Evolutionary conservation across 2,797 vertebrate genomes (phyloP).

Genomic region (Muscicapa striata): DNA sequence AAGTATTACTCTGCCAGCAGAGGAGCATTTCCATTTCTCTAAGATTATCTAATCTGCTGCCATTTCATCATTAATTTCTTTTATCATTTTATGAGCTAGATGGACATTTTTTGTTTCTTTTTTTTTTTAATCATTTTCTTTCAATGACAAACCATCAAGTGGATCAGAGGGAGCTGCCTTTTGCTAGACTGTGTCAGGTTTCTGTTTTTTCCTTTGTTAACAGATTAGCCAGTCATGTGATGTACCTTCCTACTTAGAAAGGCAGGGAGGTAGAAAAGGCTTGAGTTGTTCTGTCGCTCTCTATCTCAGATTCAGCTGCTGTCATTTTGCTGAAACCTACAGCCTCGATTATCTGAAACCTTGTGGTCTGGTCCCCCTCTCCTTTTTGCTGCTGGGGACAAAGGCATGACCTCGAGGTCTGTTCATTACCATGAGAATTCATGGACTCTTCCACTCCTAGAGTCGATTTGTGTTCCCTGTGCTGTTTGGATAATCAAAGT

Average conservation of each 20-base stretch:
- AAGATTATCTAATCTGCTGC: slow-evolving; percentile 74
- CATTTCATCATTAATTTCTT: slow-evolving; percentile 71
- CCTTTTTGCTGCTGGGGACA: slow-evolving; percentile 3
- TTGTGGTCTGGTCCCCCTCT: neutral
- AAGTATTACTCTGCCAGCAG: slow-evolving; percentile 52
- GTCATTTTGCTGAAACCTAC: slow-evolving; percentile 1
- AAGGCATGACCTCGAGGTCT: neutral
- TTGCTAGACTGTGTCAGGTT: slow-evolving; percentile 60
- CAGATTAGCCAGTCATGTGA: slow-evolving; percentile 59
- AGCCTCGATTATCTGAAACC: slow-evolving; percentile 36
- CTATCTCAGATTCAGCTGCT: slow-evolving; percentile 39
- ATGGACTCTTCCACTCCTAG: neutral
- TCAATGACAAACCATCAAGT: slow-evolving; percentile 59
- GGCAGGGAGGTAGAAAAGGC: slow-evolving; percentile 56
- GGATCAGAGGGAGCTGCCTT: slow-evolving; percentile 55
- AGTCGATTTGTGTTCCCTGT: neutral
- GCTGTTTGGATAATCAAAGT: slow-evolving; percentile 28
- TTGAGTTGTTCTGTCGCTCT: slow-evolving; percentile 49
- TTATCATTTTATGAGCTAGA: slow-evolving; percentile 61
- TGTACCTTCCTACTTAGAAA: slow-evolving; percentile 53
- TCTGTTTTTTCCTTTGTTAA: slow-evolving; percentile 69
- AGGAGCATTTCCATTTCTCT: slow-evolving; percentile 75
- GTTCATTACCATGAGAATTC: neutral
- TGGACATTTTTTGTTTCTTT: slow-evolving; percentile 26
- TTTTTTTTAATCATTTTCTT: slow-evolving; percentile 65